Conservation (phyloP, 2,888 invertebrate genomes). For the Fabriciana adippe region DNA sequence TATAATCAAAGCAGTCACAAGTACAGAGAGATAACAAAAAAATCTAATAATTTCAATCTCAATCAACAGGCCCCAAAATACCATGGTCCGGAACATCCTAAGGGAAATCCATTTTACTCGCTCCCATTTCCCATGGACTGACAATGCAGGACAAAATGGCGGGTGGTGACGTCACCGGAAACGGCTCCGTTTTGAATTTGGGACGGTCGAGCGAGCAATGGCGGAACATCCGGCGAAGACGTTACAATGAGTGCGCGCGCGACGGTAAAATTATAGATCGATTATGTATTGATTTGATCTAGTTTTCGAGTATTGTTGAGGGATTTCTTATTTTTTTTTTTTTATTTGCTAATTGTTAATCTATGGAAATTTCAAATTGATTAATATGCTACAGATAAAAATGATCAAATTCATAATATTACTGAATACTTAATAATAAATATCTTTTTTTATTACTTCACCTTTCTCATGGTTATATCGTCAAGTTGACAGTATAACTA, state of each 20-base stretch:
- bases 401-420: no score
- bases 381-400: no score
- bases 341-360: not conserved
- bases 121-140: constrained; percentile 73
- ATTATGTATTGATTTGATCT: constrained; percentile 23
- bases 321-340: not conserved
- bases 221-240: constrained; percentile 82
- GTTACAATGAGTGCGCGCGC: constrained; percentile 74
- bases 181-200: constrained; percentile 81
- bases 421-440: no score
- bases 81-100: constrained; percentile 48
- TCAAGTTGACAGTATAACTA: no score
- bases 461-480: no score
- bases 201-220: constrained; percentile 82
- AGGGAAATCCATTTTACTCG: constrained; percentile 71
- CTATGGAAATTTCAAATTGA: no score
- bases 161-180: constrained; percentile 77
- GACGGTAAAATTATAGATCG: constrained; percentile 45
- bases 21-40: constrained; percentile 23
- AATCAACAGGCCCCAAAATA: constrained; percentile 42
- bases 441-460: no score
- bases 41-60: constrained; percentile 11
- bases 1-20: not conserved
- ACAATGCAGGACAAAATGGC: constrained; percentile 57
- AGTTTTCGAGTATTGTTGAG: constrained; percentile 4